Conservation (phyloP, 2,113 vertebrate genomes). For the Todiramphus saurophagus region DNA sequence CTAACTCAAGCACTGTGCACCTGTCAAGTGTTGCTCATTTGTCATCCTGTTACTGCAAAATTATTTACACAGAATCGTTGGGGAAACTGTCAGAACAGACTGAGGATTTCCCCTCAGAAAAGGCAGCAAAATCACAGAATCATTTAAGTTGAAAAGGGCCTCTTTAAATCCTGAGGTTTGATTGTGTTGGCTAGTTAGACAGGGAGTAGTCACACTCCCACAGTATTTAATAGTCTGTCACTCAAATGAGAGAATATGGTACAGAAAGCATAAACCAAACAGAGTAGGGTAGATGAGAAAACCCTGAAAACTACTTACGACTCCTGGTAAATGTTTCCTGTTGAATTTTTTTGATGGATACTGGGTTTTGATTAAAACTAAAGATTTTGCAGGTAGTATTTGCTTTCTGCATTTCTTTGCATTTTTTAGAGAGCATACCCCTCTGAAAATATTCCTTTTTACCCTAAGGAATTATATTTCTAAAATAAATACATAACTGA, state of each 20-base stretch:
- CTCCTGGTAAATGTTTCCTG: background rate
- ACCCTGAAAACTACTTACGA: background rate
- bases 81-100: background rate
- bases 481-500: background rate
- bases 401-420: background rate
- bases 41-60: background rate
- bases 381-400: background rate
- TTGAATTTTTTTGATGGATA: background rate
- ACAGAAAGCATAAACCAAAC: background rate
- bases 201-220: background rate
- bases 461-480: background rate
- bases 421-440: background rate
- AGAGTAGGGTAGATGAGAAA: background rate
- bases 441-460: background rate
- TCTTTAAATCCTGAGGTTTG: background rate
- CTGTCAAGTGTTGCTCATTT: background rate
- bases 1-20: background rate
- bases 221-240: slow-evolving; percentile 2
- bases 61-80: background rate
- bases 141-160: background rate
- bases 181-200: background rate
- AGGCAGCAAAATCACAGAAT: background rate
- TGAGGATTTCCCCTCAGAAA: background rate
- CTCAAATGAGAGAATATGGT: background rate
- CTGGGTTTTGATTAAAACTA: slow-evolving; percentile 9